Evolutionary conservation across 2,797 vertebrate genomes (phyloP), one percentile per base, ranked within the genome.

Genomic region (Enteromius mattozi): DNA sequence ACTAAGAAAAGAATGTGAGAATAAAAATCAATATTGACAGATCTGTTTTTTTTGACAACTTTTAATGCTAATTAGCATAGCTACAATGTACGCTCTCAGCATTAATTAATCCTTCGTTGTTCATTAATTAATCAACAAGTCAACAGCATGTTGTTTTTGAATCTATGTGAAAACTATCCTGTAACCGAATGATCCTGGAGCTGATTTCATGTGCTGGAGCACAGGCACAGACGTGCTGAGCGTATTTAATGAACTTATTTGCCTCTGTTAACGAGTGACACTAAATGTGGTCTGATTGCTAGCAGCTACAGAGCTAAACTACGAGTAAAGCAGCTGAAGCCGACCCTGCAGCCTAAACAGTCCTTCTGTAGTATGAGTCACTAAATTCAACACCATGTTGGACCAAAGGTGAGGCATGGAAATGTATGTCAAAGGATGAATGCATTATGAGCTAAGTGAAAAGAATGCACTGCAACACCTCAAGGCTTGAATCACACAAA

Each of bases 161-260:
- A 66, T 27, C 71, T 40, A 21, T 40, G 61, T 76, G 40, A 51
- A 47, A 45, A 40, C 33, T 14, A 17, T 12, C 59, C 37, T 79
- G 21, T 45, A 65, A 47, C 33, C 37, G 59, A 74, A 74, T 49
- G 42, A 72, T 63, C 27, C 70, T 4, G 40, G 40, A 70, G 80
- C 70, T 59, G 24, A 51, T 72, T 72, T 72, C 7, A 24, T 63
- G 27, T 82, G 54, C 54, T 63, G 51, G 30, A 59, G 69, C 40
- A 54, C 27, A 80, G 33, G 37, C 33, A 59, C 51, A 6, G 30
- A 76, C 3, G 24, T 83, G 74, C 24, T 24, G 71, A 35, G 61
- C 45, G 40, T 37, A 45, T 66, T 40, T 83, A 83, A 83, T 42
- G n/a, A 59, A 59, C 63, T 35, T 12, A 45, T 78, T 83, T 78